Percentiles rank a stretch among this genome's conserved stretches.
phyloP scores from a whole-genome alignment of 1,140 invertebrate species.

The Phortica variegata region DNA sequence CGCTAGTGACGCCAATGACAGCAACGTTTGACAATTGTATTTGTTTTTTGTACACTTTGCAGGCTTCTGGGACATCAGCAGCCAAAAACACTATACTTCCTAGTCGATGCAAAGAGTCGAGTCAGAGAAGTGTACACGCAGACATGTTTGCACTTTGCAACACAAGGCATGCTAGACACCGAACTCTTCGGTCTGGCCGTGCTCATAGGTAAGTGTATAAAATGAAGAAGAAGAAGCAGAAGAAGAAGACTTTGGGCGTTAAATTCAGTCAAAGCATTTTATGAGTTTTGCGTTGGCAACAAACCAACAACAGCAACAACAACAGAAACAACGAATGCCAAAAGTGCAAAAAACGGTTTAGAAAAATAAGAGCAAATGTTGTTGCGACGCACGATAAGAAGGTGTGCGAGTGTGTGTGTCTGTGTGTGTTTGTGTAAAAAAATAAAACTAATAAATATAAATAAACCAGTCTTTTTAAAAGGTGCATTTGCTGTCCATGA shows the following conservation, averaged over 20 bases:
- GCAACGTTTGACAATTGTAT: too few relatives aligned
- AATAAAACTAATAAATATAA: conserved; percentile 54
- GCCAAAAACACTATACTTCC: conserved; percentile 57
- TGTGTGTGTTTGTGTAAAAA: too few relatives aligned
- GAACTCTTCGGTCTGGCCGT: conserved; percentile 82
- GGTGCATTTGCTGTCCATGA: conserved; percentile 43
- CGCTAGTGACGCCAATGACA: too few relatives aligned
- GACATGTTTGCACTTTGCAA: conserved; percentile 74
- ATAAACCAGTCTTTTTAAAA: conserved; percentile 53
- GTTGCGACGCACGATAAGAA: conserved; percentile 31
- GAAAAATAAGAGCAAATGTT: too few relatives aligned
- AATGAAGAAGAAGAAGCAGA: background rate
- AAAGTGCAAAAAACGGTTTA: too few relatives aligned
- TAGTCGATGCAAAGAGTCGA: conserved; percentile 74
- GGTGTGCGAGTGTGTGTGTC: too few relatives aligned
- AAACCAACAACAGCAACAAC: conserved; percentile 6
- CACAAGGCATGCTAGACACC: conserved; percentile 77
- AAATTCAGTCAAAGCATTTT: background rate
- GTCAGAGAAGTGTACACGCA: conserved; percentile 81
- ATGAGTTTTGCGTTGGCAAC: conserved; percentile 23
- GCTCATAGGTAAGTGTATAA: conserved; percentile 68
- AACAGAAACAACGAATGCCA: background rate
- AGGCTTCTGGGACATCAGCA: conserved; percentile 56
- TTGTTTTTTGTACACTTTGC: conserved; percentile 5
- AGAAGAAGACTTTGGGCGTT: too few relatives aligned